These are phyloP conservation scores for Nycticorax nycticorax DNA, from an alignment of 2,113 vertebrate genomes.

Conservation along the genomic window DNA sequence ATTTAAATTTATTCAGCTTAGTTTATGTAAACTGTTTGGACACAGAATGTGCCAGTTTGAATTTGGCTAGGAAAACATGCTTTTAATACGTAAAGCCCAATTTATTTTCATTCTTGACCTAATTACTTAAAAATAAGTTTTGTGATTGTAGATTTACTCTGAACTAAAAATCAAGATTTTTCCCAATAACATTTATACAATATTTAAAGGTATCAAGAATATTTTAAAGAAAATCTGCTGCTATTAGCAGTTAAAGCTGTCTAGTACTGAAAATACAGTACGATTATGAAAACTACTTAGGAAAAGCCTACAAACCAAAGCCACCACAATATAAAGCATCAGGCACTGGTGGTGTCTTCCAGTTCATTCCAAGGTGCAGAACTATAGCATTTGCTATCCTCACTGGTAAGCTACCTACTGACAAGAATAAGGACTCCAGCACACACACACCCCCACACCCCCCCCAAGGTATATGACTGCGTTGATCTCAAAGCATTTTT, in stretches of 20 bases:
- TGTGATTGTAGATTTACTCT: neutral
- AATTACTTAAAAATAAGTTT: neutral
- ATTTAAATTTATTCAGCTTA: neutral
- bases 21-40: conserved; percentile 1
- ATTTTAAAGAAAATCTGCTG: neutral
- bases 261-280: neutral
- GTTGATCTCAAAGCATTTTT: neutral
- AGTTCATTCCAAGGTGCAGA: neutral
- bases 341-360: neutral
- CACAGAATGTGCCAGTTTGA: neutral
- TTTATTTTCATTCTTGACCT: neutral
- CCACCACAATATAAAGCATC: neutral
- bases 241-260: neutral
- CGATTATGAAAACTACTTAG: neutral
- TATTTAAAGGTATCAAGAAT: neutral
- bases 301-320: neutral
- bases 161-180: neutral
- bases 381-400: neutral
- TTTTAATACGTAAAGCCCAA: neutral
- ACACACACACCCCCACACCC: neutral
- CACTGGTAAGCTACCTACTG: neutral
- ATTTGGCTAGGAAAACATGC: neutral
- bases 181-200: neutral
- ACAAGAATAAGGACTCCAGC: neutral
- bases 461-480: neutral